Percentiles rank a stretch among this genome's conserved stretches.
These are phyloP conservation scores for Delichon dasypus DNA, from an alignment of 2,797 vertebrate species.

Conservation along the genomic window DNA sequence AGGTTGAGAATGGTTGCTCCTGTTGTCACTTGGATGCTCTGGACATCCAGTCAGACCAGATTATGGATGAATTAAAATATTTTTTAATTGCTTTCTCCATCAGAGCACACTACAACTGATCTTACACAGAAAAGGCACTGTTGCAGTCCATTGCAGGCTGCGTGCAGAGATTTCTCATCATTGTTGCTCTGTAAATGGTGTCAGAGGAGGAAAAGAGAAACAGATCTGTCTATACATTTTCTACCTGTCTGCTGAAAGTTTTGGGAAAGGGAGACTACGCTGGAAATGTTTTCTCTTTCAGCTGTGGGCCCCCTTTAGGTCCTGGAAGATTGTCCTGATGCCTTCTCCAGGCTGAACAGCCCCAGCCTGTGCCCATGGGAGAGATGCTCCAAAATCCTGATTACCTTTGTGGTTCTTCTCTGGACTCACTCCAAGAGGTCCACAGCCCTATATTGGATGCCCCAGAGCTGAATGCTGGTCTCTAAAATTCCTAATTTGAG, in stretches of 20 bases:
- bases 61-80: neutral
- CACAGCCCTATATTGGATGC: rapidly evolving
- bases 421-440: neutral
- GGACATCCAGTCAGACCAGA: neutral
- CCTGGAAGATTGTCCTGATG: neutral
- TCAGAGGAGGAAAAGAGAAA: neutral
- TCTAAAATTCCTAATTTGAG: neutral
- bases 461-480: neutral
- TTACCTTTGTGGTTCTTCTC: neutral
- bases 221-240: neutral
- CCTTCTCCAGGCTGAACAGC: neutral
- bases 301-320: neutral
- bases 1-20: neutral
- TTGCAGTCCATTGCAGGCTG: neutral
- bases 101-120: neutral
- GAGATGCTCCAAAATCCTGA: neutral
- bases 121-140: neutral
- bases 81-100: neutral
- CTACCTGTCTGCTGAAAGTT: neutral
- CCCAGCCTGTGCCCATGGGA: neutral
- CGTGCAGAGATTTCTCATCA: rapidly evolving
- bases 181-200: neutral
- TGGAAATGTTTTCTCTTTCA: neutral
- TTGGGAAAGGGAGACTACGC: neutral
- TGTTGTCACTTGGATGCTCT: neutral